These are phyloP conservation scores for Siniperca obscura DNA, from an alignment of 2,797 vertebrate species.

Conservation along the genomic window DNA sequence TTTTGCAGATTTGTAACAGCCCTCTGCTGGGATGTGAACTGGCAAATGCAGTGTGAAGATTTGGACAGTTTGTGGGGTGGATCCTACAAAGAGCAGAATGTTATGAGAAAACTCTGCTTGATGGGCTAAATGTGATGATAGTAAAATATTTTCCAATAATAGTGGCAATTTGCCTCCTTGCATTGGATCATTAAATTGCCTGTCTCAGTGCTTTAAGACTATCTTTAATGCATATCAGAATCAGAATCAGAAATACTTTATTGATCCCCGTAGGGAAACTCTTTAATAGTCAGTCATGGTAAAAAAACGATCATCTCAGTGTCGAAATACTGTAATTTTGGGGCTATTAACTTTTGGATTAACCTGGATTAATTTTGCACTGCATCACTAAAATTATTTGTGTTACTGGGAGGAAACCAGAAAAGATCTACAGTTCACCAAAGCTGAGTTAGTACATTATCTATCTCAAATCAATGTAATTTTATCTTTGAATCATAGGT, in stretches of 20 bases:
- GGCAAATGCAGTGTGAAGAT: not conserved
- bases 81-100: not conserved
- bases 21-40: not conserved
- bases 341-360: not conserved
- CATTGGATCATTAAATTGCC: not conserved
- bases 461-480: not conserved
- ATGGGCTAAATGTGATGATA: not conserved
- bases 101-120: not conserved
- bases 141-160: slow-evolving; percentile 14
- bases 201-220: slow-evolving; percentile 11
- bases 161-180: slow-evolving; percentile 23
- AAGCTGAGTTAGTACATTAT: not conserved
- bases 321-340: slow-evolving; percentile 20
- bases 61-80: not conserved
- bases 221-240: not conserved
- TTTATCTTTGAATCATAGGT: not conserved
- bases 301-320: slow-evolving; percentile 1
- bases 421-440: not conserved
- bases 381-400: not conserved
- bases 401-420: not conserved
- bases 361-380: not conserved
- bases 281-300: not conserved
- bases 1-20: not conserved
- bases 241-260: too few species aligned
- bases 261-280: too few species aligned